These are phyloP conservation scores for Pentalonia nigronervosa DNA, from an alignment of 1,140 invertebrate species.

Conservation along the genomic window DNA sequence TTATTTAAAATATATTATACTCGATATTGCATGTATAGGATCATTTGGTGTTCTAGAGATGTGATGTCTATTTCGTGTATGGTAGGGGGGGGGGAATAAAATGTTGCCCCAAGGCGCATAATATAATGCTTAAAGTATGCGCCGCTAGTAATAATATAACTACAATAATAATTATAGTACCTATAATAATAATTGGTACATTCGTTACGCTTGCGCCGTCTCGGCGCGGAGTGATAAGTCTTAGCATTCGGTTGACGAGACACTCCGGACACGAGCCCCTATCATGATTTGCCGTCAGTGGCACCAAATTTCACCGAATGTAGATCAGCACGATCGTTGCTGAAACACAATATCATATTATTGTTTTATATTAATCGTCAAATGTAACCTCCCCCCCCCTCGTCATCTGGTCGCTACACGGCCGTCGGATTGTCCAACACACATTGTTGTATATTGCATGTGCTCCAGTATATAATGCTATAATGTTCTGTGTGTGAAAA, in stretches of 20 bases:
- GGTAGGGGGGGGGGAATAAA: background rate
- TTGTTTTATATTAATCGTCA: background rate
- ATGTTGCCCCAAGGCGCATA: background rate
- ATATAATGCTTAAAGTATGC: background rate
- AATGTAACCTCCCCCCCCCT: background rate
- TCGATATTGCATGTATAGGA: background rate
- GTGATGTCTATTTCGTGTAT: background rate
- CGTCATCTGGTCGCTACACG: background rate
- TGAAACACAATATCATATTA: background rate
- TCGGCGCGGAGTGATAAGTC: background rate
- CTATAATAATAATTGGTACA: background rate
- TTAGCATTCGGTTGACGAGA: background rate
- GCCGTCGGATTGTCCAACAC: background rate
- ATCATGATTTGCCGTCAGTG: background rate
- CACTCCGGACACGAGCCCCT: background rate
- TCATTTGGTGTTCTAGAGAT: background rate
- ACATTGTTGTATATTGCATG: background rate
- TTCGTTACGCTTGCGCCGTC: background rate
- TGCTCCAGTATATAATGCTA: background rate
- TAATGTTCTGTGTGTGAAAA: background rate
- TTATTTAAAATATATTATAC: background rate
- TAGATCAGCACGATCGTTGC: background rate
- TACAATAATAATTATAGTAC: too few species aligned
- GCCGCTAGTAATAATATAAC: background rate
- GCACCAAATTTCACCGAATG: slow-evolving; percentile 11